phyloP scores from a whole-genome alignment of 1,140 invertebrate species.

The Dendroctonus ponderosae region DNA sequence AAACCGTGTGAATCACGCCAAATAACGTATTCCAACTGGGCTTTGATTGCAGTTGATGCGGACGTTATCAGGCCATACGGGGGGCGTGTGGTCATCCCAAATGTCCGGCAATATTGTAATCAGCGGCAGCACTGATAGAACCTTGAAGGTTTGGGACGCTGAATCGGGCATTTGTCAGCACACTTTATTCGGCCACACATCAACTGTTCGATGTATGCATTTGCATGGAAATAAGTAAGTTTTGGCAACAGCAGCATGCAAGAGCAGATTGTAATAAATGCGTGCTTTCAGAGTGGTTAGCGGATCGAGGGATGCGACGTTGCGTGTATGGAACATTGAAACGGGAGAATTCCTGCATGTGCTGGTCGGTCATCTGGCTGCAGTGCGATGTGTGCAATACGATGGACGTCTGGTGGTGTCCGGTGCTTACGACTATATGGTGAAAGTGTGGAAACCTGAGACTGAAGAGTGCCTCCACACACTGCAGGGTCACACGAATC shows the following conservation, averaged over 20 bases:
- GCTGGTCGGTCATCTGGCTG: slow-evolving; percentile 92
- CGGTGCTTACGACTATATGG: slow-evolving; percentile 97
- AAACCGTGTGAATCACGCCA: too few relatives aligned
- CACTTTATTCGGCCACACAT: slow-evolving; percentile 94
- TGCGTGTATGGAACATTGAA: slow-evolving; percentile 94
- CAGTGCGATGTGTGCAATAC: slow-evolving; percentile 98
- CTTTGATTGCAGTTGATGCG: slow-evolving; percentile 54
- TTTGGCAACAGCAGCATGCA: background rate
- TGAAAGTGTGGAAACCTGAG: slow-evolving; percentile 98
- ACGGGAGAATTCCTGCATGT: slow-evolving; percentile 89
- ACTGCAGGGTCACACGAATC: slow-evolving; percentile 93
- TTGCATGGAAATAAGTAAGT: slow-evolving; percentile 85
- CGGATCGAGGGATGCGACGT: slow-evolving; percentile 93
- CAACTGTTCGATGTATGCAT: slow-evolving; percentile 98
- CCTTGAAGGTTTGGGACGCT: slow-evolving; percentile 96
- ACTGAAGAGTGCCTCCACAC: slow-evolving; percentile 94
- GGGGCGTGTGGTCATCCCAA: slow-evolving; percentile 98
- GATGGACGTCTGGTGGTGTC: slow-evolving; percentile 93
- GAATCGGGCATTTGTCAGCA: slow-evolving; percentile 89
- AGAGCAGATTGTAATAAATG: background rate
- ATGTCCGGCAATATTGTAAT: slow-evolving; percentile 93
- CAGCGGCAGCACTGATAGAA: slow-evolving; percentile 96
- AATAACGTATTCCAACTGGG: background rate
- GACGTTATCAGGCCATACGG: slow-evolving; percentile 92
- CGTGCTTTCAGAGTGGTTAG: slow-evolving; percentile 78